Conservation (phyloP, 2,113 vertebrate species). For the Astur gentilis region DNA sequence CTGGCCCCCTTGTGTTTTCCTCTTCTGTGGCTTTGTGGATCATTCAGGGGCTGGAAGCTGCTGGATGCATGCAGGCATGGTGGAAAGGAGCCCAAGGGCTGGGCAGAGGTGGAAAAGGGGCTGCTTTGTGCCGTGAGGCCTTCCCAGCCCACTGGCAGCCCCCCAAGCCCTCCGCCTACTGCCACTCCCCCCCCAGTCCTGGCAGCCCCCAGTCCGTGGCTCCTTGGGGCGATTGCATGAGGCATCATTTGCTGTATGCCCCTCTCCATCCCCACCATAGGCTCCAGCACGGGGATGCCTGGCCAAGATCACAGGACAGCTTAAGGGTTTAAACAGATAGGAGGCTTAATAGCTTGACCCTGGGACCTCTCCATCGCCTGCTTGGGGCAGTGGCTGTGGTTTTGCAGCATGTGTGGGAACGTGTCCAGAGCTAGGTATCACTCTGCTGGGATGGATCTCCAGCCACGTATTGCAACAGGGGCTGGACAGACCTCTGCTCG, state of each 20-base stretch:
- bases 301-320: background rate
- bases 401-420: background rate
- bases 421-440: background rate
- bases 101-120: background rate
- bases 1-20: background rate
- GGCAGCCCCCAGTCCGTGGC: background rate
- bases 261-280: background rate
- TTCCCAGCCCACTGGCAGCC: background rate
- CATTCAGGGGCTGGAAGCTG: background rate
- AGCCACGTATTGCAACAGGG: rapidly evolving
- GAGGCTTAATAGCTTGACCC: constrained; percentile 16
- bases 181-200: background rate
- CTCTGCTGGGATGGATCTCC: background rate
- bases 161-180: background rate
- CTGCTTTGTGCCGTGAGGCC: background rate
- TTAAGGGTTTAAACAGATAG: background rate
- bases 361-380: background rate
- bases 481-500: background rate
- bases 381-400: background rate
- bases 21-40: background rate
- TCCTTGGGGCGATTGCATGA: background rate
- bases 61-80: background rate
- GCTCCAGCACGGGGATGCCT: background rate
- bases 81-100: background rate
- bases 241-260: background rate